A percentile compares a stretch with the other conserved stretches of the same genome.
These are phyloP conservation scores for Mixornis gularis DNA, from an alignment of 2,113 vertebrate species.

Conservation along the genomic window DNA sequence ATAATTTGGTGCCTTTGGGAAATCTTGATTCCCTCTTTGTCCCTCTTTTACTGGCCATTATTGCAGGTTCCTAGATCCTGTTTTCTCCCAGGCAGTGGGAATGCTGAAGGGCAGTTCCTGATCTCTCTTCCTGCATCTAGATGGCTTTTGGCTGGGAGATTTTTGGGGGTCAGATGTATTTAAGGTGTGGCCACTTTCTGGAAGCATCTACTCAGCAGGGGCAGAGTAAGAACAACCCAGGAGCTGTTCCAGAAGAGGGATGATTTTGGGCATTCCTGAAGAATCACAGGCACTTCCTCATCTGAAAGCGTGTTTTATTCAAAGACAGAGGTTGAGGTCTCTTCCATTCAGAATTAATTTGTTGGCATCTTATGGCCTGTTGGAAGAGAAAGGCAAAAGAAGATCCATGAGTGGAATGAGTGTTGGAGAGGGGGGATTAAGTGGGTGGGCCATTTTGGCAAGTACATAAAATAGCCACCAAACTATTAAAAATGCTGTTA, in stretches of 20 bases:
- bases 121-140: background rate
- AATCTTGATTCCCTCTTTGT: background rate
- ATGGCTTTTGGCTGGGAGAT: background rate
- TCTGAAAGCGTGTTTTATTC: background rate
- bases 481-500: background rate
- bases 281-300: background rate
- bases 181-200: background rate
- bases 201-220: rapidly evolving
- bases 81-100: background rate
- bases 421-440: background rate
- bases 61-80: background rate
- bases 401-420: background rate
- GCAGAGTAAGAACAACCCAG: background rate
- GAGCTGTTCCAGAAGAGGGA: background rate
- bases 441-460: rapidly evolving
- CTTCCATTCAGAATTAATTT: background rate
- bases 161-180: background rate
- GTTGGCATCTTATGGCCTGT: background rate
- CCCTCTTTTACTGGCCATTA: background rate
- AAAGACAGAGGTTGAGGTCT: background rate
- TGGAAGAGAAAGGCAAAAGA: background rate
- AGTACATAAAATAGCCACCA: background rate
- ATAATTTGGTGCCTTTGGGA: background rate
- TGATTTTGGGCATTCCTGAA: background rate
- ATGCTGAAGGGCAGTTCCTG: background rate